Evolutionary conservation across 2,797 vertebrate genomes (phyloP).

Genomic region (Dromococcyx pavoninus): DNA sequence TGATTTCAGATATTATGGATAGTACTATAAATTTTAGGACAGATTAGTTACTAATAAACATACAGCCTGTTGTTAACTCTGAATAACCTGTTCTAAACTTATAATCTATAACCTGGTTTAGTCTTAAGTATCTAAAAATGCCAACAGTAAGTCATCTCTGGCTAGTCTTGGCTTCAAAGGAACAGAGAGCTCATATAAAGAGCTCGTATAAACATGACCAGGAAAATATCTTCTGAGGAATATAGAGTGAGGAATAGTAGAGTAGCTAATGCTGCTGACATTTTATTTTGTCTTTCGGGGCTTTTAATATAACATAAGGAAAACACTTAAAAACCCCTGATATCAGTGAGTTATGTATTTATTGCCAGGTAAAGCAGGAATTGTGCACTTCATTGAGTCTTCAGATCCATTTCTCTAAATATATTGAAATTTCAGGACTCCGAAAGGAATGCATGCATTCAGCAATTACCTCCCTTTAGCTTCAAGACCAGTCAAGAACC

Average conservation of each 20-base stretch:
- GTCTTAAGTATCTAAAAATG: background rate
- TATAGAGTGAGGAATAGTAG: background rate
- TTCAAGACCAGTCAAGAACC: background rate
- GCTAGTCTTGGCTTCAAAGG: background rate
- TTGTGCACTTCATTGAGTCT: background rate
- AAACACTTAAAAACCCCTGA: background rate
- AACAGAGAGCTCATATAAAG: background rate
- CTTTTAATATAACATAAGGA: background rate
- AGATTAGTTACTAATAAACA: background rate
- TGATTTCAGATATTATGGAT: background rate
- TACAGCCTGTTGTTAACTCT: background rate
- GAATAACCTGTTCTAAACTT: background rate
- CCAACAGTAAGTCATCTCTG: background rate
- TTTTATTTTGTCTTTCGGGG: background rate
- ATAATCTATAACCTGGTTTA: background rate
- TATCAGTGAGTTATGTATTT: background rate
- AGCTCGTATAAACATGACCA: background rate
- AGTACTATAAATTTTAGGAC: background rate
- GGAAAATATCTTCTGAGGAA: background rate
- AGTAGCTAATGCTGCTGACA: background rate
- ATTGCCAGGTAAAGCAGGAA: background rate
- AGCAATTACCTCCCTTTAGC: background rate
- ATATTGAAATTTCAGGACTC: background rate
- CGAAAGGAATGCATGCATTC: background rate
- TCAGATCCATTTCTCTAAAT: background rate